phyloP scores from a whole-genome alignment of 2,113 vertebrate species.

The Geococcyx californianus region DNA sequence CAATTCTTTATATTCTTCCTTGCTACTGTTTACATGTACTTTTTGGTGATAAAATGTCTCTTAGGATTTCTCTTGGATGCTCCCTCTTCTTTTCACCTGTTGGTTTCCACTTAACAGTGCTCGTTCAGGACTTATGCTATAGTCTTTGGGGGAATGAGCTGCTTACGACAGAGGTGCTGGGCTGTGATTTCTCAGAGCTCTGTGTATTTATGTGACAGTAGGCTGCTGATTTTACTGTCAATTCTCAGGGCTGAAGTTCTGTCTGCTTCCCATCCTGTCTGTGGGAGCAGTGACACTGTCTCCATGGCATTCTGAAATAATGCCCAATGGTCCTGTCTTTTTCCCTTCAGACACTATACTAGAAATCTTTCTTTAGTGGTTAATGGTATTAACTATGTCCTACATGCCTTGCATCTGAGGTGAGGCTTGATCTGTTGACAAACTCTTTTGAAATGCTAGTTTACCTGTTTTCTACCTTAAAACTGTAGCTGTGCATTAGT shows the following conservation, averaged over 20 bases:
- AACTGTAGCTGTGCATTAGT: background rate
- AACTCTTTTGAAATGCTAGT: background rate
- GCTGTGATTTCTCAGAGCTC: background rate
- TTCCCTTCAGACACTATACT: background rate
- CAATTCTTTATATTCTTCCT: conserved; percentile 4
- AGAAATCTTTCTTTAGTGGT: background rate
- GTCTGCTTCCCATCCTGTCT: background rate
- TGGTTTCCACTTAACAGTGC: background rate
- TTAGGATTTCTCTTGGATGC: background rate
- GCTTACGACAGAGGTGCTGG: background rate
- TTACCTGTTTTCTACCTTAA: background rate
- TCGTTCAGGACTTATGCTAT: background rate
- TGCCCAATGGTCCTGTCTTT: background rate
- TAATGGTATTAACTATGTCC: background rate
- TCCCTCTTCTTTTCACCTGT: background rate
- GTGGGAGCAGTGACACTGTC: conserved; percentile 5
- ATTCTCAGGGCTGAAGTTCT: background rate
- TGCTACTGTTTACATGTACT: background rate
- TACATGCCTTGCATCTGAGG: background rate
- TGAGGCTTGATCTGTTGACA: background rate
- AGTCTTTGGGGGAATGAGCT: background rate
- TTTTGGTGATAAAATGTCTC: background rate
- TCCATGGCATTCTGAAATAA: conserved; percentile 22
- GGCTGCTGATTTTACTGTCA: background rate
- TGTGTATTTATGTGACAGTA: background rate